These are phyloP conservation scores for Tapirus indicus DNA, from an alignment of 2,797 vertebrate species.

Conservation along the genomic window DNA sequence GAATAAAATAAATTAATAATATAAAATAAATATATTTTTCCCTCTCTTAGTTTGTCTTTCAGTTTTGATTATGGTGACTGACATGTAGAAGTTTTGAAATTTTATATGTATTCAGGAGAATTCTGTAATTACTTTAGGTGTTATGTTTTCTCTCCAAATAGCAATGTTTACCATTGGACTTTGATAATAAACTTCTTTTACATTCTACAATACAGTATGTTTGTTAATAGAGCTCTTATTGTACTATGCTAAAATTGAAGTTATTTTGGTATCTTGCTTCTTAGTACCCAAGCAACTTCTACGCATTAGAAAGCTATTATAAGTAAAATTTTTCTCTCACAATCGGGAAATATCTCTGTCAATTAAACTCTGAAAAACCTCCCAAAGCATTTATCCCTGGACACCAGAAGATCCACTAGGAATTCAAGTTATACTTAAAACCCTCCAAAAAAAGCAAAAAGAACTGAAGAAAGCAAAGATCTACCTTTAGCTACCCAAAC, in stretches of 20 bases:
- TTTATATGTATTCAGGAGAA: neutral
- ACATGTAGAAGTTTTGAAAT: neutral
- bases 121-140: neutral
- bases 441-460: neutral
- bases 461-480: slow-evolving; percentile 15
- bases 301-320: neutral
- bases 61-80: neutral
- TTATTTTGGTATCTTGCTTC: slow-evolving; percentile 16
- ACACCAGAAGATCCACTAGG: neutral
- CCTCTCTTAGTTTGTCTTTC: neutral
- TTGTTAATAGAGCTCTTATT: neutral
- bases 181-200: neutral
- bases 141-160: neutral
- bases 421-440: slow-evolving; percentile 14
- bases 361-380: slow-evolving; percentile 3
- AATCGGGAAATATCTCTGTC: neutral
- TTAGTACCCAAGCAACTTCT: neutral
- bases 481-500: neutral
- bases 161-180: neutral
- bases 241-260: slow-evolving; percentile 17
- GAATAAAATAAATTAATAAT: neutral
- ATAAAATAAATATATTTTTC: neutral
- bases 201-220: neutral
- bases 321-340: neutral
- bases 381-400: neutral